Evolutionary conservation across 2,888 invertebrate genomes (phyloP), one percentile per base, ranked within the genome.

Genomic region (Neoascia interrupta): DNA sequence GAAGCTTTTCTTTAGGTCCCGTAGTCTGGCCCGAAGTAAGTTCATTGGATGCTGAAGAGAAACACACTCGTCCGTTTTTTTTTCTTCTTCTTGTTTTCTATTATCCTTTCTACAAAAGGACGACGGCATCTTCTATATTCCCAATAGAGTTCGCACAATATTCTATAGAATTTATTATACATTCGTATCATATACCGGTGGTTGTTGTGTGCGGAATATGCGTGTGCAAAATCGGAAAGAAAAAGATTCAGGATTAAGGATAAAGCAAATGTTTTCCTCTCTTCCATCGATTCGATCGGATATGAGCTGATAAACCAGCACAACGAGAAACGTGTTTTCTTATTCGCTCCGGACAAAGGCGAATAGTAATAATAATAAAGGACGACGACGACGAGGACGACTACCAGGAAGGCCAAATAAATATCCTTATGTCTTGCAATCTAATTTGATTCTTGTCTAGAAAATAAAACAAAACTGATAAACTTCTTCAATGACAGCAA

Each of bases 171-270:
- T 39, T 39, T 3, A 28, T 49, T 39, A 37, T 49, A 45, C 23
- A n/a, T 49, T 28, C 5, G 18, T n/a, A n/a, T n/a, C n/a, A n/a
- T 37, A n/a, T 39, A 26, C 36, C 60, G 43, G 26, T 19, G 8
- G 41, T 19, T 34, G 43, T 56, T n/a, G n/a, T n/a, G n/a, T 56
- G 31, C 10, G 31, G 31, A 19, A 41, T 23, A 37, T 70, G 61
- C 36, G 39, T 72, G 72, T 58, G 41, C 36, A 61, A 69, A 68
- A 75, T 63, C 56, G 51, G 64, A 49, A 43, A 63, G 69, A 66
- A 68, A 49, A 43, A 63, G 69, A 66, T 74, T 61, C 8, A 58
- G n/a, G 54, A 56, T 61, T 49, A 41, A 15, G 61, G 61, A 69
- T 56, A 51, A 51, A 28, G 31, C 41, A 36, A 75, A 68, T 75